Conservation (phyloP, 1,140 invertebrate species). For the Pogonus chalceus region DNA sequence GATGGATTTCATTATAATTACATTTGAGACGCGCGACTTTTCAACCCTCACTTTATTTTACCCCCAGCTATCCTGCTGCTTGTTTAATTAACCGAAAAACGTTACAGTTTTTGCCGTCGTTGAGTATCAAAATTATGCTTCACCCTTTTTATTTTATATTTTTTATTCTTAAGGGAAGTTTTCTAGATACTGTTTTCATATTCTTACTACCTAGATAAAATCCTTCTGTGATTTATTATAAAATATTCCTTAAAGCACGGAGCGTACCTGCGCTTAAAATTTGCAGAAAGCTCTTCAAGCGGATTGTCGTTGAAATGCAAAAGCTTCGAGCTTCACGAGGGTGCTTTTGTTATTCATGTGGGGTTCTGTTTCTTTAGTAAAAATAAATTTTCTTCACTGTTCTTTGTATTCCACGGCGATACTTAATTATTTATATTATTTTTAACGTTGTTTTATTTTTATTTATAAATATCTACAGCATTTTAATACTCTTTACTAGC, state of each 20-base stretch:
- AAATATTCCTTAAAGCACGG: not conserved
- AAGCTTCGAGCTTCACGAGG: not conserved
- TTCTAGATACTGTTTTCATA: not conserved
- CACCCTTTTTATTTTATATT: not conserved
- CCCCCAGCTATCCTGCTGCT: constrained; percentile 10
- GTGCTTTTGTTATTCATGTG: constrained; percentile 9
- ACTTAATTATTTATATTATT: no score
- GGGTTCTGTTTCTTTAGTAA: not conserved
- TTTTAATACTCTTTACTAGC: no score
- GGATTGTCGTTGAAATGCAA: not conserved
- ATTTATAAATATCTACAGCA: no score
- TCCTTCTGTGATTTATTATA: not conserved
- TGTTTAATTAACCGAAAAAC: constrained; percentile 20
- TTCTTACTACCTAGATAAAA: not conserved
- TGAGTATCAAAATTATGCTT: constrained; percentile 14
- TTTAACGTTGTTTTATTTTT: no score
- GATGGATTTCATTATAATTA: constrained; percentile 33
- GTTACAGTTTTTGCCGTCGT: constrained; percentile 9
- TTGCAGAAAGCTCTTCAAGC: not conserved
- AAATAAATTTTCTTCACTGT: no score
- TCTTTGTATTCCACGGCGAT: no score
- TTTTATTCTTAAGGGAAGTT: no score
- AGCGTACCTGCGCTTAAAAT: constrained; percentile 2
- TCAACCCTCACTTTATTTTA: no score
- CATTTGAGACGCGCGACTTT: no score